A percentile compares a stretch with the other conserved stretches of the same genome.
Evolutionary conservation across 2,113 vertebrate genomes (phyloP).

Genomic region (Cyanocitta stelleri): DNA sequence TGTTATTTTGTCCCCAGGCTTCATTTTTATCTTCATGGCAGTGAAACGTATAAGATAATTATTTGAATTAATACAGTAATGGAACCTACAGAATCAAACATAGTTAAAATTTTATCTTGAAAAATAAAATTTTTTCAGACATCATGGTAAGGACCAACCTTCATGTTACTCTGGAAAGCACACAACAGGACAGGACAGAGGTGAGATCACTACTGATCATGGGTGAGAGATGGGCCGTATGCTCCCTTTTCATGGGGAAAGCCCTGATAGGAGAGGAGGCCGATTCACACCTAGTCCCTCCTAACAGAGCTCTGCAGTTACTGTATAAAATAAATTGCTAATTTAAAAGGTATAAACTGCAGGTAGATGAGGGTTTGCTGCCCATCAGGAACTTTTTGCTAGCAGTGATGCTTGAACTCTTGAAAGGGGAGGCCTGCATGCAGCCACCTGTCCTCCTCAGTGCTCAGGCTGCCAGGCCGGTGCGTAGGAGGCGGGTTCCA

Average conservation of each 20-base stretch:
- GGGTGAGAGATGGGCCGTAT: not conserved
- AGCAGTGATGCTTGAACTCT: not conserved
- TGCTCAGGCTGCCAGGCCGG: not conserved
- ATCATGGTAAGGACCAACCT: not conserved
- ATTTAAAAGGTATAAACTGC: not conserved
- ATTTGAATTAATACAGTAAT: not conserved
- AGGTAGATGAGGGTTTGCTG: not conserved
- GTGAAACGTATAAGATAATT: not conserved
- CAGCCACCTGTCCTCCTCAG: not conserved
- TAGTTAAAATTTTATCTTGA: not conserved
- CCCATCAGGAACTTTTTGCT: not conserved
- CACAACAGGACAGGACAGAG: not conserved
- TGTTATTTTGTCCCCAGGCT: not conserved
- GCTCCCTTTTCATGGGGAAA: not conserved
- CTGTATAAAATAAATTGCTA: not conserved
- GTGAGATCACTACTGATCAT: not conserved
- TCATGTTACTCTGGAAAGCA: not conserved
- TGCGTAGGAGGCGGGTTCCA: accelerated
- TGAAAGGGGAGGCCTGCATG: not conserved
- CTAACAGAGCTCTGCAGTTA: not conserved
- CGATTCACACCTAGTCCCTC: not conserved
- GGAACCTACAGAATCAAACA: not conserved
- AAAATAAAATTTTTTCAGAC: not conserved
- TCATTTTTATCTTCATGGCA: not conserved
- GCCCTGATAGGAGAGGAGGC: not conserved